A percentile compares a stretch with the other conserved stretches of the same genome.
These are phyloP conservation scores for Vimba vimba DNA, from an alignment of 2,113 vertebrate genomes.

Conservation along the genomic window DNA sequence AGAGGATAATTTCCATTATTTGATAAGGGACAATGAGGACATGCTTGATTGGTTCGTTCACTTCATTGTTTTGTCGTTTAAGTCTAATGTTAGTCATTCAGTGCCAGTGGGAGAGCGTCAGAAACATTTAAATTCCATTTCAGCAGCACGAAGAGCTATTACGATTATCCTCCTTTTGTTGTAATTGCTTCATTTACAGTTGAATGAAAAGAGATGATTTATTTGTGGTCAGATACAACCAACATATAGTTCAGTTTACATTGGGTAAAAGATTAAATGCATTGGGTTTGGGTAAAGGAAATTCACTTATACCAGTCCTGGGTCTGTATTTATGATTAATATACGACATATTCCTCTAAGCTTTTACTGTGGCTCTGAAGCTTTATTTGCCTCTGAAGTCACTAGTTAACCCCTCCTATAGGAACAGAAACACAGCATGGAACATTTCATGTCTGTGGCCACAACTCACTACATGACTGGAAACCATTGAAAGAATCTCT, in stretches of 20 bases:
- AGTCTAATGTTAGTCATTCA: slow-evolving; percentile 57
- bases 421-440: slow-evolving; percentile 40
- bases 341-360: slow-evolving; percentile 1
- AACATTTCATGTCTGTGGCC: slow-evolving; percentile 38
- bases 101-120: slow-evolving; percentile 51
- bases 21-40: slow-evolving; percentile 45
- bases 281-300: neutral
- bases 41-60: slow-evolving; percentile 41
- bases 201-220: slow-evolving; percentile 54
- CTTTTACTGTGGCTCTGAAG: slow-evolving; percentile 7
- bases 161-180: slow-evolving; percentile 59
- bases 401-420: slow-evolving; percentile 13
- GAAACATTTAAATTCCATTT: slow-evolving; percentile 60
- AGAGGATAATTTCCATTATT: slow-evolving; percentile 46
- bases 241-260: neutral
- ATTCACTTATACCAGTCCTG: neutral
- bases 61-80: slow-evolving; percentile 52
- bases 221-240: slow-evolving; percentile 9
- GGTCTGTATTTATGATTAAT: slow-evolving; percentile 22
- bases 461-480: slow-evolving; percentile 43
- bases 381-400: slow-evolving; percentile 11
- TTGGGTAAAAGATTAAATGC: neutral
- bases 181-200: slow-evolving; percentile 50
- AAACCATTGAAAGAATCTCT: slow-evolving; percentile 48
- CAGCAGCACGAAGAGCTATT: slow-evolving; percentile 60